These are phyloP conservation scores for Pyrrhura leucotis DNA, from an alignment of 2,797 vertebrate genomes.

Conservation along the genomic window DNA sequence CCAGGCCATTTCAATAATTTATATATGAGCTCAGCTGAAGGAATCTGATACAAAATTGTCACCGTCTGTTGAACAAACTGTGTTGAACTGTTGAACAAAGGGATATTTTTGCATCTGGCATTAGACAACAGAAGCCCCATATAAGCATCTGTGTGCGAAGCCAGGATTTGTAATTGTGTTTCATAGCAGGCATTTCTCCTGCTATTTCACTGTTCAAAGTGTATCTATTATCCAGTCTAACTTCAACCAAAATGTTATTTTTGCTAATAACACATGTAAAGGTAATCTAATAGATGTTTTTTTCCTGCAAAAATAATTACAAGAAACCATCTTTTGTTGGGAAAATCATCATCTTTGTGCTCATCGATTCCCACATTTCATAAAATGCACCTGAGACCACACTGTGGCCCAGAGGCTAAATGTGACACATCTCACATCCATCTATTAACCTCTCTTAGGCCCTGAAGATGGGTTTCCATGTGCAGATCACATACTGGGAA, in stretches of 20 bases:
- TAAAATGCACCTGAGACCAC: neutral
- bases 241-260: neutral
- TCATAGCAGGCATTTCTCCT: neutral
- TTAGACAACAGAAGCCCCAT: neutral
- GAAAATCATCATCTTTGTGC: neutral
- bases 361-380: neutral
- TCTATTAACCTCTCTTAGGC: constrained; percentile 8
- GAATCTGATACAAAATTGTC: constrained; percentile 21
- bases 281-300: neutral
- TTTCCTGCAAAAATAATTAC: neutral
- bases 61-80: constrained; percentile 68
- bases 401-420: neutral
- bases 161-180: neutral
- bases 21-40: constrained; percentile 50
- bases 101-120: constrained; percentile 53
- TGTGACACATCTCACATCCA: neutral
- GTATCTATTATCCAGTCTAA: neutral
- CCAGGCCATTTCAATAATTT: constrained; percentile 40
- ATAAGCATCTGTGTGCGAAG: constrained; percentile 51
- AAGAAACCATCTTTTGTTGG: neutral
- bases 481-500: neutral
- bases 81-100: constrained; percentile 59
- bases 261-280: neutral
- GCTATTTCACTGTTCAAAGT: neutral
- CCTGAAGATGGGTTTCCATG: neutral